Evolutionary conservation across 2,113 vertebrate species (phyloP), one percentile per base, ranked within the genome.

Genomic region (Lagopus leucura): DNA sequence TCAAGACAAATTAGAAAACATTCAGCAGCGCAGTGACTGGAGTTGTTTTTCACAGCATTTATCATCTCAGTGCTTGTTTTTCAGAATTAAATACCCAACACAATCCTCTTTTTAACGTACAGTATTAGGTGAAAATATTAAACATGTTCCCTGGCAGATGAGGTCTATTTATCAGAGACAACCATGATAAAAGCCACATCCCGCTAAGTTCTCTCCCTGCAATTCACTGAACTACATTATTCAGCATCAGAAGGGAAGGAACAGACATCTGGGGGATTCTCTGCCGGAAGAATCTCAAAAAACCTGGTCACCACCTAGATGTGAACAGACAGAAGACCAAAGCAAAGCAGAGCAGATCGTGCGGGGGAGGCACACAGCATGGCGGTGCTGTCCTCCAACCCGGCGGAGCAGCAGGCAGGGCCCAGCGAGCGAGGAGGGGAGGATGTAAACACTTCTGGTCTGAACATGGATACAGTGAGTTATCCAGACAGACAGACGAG

Each of bases 21-120:
- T 50, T 27, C 34, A 67, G 61, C 48, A 54, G 1, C 72, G 43
- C 86, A 69, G 73, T 55, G 82, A 70, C 66, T 50, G 16, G 79
- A 86, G 76, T 7, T 86, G 52, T 28, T 90, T 88, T 81, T 43
- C 54, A 25, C 2, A 4, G 65, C 55, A 69, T 94, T 92, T 96
- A 71, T 93, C 75, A 88, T 69, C 80, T 72, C 73, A 36, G 20
- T 78, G 52, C 76, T 94, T 94, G 88, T 72, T 92, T 83, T 75
- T 58, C 86, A 88, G 69, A 77, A 78, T 25, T 54, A 82, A 43
- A 88, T 83, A 67, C 71, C 52, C 57, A 65, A 64, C 10, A 19
- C 63, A 45, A 66, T 38, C 88, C 76, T 86, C 80, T 74, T 86
- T 69, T 79, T 89, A 94, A 91, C 64, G 34, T 85, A 42, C 67